These are phyloP conservation scores for Dipodomys ordii DNA, from an alignment of 2,113 vertebrate species.

Conservation along the genomic window DNA sequence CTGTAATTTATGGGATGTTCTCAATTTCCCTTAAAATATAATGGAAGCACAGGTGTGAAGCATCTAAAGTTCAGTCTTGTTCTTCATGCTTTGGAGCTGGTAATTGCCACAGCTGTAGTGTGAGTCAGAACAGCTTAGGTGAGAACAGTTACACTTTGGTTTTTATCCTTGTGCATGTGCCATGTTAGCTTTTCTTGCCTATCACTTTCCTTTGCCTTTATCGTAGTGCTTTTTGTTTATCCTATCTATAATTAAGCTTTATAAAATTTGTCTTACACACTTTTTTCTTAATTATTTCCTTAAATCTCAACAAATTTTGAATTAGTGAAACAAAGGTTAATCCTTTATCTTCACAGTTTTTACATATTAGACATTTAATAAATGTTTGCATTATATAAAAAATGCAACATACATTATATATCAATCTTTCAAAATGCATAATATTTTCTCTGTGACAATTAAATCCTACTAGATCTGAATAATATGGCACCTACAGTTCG, in stretches of 20 bases:
- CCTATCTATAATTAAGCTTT: not conserved
- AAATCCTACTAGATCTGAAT: conserved; percentile 90
- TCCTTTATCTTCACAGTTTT: not conserved
- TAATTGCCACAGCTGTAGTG: too few relatives aligned
- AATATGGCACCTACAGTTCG: conserved; percentile 87
- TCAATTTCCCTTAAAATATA: too few relatives aligned
- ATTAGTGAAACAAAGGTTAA: not conserved
- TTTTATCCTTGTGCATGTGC: too few relatives aligned
- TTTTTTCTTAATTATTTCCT: not conserved
- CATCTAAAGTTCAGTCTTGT: too few relatives aligned
- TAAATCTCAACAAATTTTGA: not conserved
- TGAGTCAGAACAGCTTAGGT: too few relatives aligned
- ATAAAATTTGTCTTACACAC: not conserved
- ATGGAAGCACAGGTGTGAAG: too few relatives aligned
- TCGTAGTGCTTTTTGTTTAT: not conserved
- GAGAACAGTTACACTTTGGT: too few relatives aligned
- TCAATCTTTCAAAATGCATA: not conserved
- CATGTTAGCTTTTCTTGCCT: too few relatives aligned
- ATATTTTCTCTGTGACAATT: not conserved
- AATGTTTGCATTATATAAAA: not conserved
- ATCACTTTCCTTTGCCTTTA: not conserved
- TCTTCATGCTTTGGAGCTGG: too few relatives aligned
- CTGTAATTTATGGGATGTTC: too few relatives aligned
- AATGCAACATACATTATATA: too few relatives aligned
- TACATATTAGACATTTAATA: not conserved